Conservation (phyloP, 2,113 vertebrate genomes). For the Ctenodactylus gundi region DNA sequence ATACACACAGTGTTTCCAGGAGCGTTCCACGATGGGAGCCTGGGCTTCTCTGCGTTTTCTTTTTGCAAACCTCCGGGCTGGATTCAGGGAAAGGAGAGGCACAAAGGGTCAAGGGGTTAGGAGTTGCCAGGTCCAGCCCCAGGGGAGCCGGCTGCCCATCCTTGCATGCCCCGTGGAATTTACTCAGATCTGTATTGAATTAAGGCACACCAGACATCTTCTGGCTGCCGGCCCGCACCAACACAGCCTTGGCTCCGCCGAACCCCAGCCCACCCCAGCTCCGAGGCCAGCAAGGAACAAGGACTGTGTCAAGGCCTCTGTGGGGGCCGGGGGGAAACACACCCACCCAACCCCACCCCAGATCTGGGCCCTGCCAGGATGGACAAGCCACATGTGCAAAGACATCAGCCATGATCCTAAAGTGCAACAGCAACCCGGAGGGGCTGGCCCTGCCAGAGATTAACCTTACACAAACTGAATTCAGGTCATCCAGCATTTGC, state of each 20-base stretch:
- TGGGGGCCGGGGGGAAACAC: neutral
- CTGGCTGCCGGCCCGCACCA: conserved; percentile 63
- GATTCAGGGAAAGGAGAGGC: accelerated
- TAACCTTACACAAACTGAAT: neutral
- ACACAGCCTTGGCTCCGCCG: neutral
- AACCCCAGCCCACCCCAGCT: neutral
- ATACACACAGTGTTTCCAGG: conserved; percentile 81
- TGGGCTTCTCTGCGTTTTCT: conserved; percentile 62
- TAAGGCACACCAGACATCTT: conserved; percentile 73
- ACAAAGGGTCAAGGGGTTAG: neutral
- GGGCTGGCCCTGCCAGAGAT: neutral
- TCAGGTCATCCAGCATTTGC: neutral
- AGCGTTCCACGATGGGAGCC: conserved; percentile 60
- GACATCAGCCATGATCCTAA: neutral
- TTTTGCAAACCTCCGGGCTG: neutral
- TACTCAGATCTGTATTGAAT: conserved; percentile 74
- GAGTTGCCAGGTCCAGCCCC: accelerated
- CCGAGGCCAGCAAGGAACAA: neutral
- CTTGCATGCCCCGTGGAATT: conserved; percentile 40
- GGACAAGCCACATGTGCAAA: neutral
- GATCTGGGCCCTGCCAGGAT: neutral
- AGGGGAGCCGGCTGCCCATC: accelerated
- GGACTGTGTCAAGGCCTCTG: neutral
- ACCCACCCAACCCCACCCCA: neutral
- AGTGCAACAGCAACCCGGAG: neutral